Percentiles rank a stretch among this genome's conserved stretches.
These are phyloP conservation scores for Taxidea taxus DNA, from an alignment of 2,113 vertebrate genomes.

Conservation along the genomic window DNA sequence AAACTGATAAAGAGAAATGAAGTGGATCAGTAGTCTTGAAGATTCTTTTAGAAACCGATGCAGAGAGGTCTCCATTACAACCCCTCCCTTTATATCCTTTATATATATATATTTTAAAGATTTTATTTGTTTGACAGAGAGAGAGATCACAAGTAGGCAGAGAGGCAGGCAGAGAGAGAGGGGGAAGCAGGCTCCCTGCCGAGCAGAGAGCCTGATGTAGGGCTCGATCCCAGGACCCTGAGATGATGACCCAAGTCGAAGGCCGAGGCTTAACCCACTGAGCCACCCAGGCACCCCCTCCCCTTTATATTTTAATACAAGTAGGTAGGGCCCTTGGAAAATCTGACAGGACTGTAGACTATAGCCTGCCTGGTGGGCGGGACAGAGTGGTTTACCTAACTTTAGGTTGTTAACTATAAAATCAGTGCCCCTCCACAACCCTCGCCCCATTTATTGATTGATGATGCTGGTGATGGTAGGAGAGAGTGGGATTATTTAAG, in stretches of 20 bases:
- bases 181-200: too few relatives aligned
- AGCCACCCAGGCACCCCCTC: neutral
- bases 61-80: neutral
- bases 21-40: neutral
- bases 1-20: neutral
- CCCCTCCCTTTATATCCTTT: neutral
- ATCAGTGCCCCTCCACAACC: neutral
- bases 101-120: too few relatives aligned
- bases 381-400: neutral
- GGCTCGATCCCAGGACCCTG: too few relatives aligned
- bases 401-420: neutral
- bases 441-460: neutral
- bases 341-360: neutral
- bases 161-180: too few relatives aligned
- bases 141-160: too few relatives aligned
- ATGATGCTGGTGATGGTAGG: neutral
- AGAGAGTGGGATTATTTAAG: neutral
- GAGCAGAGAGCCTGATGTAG: too few relatives aligned
- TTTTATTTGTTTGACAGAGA: too few relatives aligned
- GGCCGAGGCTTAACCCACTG: too few relatives aligned
- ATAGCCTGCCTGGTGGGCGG: neutral
- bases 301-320: neutral
- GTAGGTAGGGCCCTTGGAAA: neutral
- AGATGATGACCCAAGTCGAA: too few relatives aligned
- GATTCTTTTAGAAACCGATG: neutral